Evolutionary conservation across 2,797 vertebrate genomes (phyloP).

Genomic region (Siniperca obscura): DNA sequence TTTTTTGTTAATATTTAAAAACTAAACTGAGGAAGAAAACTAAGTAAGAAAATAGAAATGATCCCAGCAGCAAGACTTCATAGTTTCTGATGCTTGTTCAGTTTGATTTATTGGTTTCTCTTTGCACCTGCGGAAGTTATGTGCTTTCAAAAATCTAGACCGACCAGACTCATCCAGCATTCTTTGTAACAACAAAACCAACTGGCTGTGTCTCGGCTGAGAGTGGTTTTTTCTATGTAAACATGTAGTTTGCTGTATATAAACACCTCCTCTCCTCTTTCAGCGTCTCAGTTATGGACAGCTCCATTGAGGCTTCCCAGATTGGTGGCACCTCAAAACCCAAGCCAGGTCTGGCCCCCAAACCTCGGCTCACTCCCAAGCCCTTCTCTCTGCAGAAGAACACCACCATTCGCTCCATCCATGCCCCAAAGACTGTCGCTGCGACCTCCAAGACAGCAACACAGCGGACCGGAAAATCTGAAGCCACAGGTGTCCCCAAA

Average conservation of each 20-base stretch:
- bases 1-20: constrained; percentile 6
- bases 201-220: constrained; percentile 14
- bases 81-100: constrained; percentile 31
- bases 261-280: constrained; percentile 38
- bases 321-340: constrained; percentile 46
- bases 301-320: constrained; percentile 59
- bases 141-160: constrained; percentile 61
- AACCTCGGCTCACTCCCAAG: constrained; percentile 87
- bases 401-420: constrained; percentile 71
- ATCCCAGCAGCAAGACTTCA: neutral
- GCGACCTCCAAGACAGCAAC: constrained; percentile 15
- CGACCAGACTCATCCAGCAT: constrained; percentile 50
- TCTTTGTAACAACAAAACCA: constrained; percentile 28
- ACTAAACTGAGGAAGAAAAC: constrained; percentile 9
- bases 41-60: neutral
- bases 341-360: constrained; percentile 73
- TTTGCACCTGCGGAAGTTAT: constrained; percentile 15
- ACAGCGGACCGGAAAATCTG: constrained; percentile 25
- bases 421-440: constrained; percentile 57
- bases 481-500: constrained; percentile 19
- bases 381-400: constrained; percentile 88
- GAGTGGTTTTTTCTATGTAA: constrained; percentile 22
- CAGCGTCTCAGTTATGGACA: constrained; percentile 75
- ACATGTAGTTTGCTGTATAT: constrained; percentile 11
- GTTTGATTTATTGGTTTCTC: constrained; percentile 42